Evolutionary conservation across 2,113 vertebrate species (phyloP).

Genomic region (Romanogobio albipinnatus): DNA sequence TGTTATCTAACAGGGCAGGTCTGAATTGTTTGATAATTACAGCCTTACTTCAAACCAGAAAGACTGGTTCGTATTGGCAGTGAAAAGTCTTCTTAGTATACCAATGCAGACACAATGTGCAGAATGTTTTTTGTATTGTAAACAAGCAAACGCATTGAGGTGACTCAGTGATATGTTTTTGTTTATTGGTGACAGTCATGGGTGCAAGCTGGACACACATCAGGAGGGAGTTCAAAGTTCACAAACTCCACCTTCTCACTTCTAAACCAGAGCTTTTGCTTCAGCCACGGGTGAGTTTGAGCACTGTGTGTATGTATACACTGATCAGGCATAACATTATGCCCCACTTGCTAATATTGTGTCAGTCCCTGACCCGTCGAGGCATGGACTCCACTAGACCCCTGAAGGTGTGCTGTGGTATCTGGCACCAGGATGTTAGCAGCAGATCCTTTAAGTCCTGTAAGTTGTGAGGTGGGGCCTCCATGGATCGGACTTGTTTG

Average conservation of each 20-base stretch:
- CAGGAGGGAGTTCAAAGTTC: conserved; percentile 35
- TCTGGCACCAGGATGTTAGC: too few species aligned
- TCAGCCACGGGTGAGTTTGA: conserved; percentile 48
- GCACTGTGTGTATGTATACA: background rate
- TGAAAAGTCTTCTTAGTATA: background rate
- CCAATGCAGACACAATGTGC: background rate
- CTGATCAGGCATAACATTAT: too few species aligned
- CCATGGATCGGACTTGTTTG: too few species aligned
- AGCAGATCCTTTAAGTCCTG: too few species aligned
- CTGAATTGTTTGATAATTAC: background rate
- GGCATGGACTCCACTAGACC: too few species aligned
- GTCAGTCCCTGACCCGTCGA: too few species aligned
- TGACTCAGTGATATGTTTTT: background rate
- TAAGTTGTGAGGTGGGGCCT: too few species aligned
- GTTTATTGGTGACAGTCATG: conserved; percentile 15
- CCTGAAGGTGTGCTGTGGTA: too few species aligned
- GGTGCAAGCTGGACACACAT: conserved; percentile 34
- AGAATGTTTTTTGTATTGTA: too few species aligned
- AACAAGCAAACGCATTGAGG: background rate
- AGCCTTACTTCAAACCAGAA: background rate
- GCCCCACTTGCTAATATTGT: too few species aligned
- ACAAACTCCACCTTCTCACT: conserved; percentile 34
- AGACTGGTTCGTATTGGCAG: background rate
- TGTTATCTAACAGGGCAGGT: background rate
- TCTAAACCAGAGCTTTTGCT: conserved; percentile 47